Evolutionary conservation across 2,797 vertebrate genomes (phyloP).

Genomic region (Parotocinclus haroldoi): DNA sequence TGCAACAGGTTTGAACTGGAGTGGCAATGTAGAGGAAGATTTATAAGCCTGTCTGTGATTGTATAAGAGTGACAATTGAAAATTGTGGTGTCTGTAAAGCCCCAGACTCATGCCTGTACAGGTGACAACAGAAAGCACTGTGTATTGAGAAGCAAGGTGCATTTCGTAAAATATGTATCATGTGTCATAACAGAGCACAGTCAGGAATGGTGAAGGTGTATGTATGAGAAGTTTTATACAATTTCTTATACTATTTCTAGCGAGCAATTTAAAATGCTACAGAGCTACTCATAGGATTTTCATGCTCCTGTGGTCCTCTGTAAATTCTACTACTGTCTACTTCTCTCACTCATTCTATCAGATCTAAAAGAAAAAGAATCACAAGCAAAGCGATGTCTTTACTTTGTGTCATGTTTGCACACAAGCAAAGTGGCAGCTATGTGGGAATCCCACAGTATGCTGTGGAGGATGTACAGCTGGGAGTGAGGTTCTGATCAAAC

Average conservation of each 20-base stretch:
- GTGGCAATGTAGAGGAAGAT: too few species aligned
- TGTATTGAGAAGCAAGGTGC: conserved; percentile 31
- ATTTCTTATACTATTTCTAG: too few species aligned
- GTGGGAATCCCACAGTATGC: conserved; percentile 25
- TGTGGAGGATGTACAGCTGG: conserved; percentile 26
- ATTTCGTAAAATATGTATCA: background rate
- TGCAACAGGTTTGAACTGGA: too few species aligned
- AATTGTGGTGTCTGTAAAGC: conserved; percentile 10
- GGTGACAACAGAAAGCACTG: conserved; percentile 57
- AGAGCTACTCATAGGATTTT: conserved; percentile 13
- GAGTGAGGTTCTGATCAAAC: conserved; percentile 44
- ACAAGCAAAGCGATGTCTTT: conserved; percentile 30
- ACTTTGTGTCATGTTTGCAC: conserved; percentile 11
- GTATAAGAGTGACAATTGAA: background rate
- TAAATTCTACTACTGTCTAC: conserved; percentile 29
- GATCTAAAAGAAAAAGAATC: conserved; percentile 18
- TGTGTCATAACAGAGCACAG: background rate
- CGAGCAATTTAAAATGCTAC: background rate
- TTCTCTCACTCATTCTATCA: conserved; percentile 1
- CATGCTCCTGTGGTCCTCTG: conserved; percentile 33
- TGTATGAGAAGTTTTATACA: background rate
- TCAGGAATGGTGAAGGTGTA: background rate
- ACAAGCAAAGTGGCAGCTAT: conserved; percentile 15
- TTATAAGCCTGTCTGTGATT: too few species aligned
- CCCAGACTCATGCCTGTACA: conserved; percentile 51